Percentiles rank a stretch among this genome's conserved stretches.
Conservation (phyloP, 1,140 invertebrate genomes). For the Pachyrhynchus sulphureomaculatus region DNA sequence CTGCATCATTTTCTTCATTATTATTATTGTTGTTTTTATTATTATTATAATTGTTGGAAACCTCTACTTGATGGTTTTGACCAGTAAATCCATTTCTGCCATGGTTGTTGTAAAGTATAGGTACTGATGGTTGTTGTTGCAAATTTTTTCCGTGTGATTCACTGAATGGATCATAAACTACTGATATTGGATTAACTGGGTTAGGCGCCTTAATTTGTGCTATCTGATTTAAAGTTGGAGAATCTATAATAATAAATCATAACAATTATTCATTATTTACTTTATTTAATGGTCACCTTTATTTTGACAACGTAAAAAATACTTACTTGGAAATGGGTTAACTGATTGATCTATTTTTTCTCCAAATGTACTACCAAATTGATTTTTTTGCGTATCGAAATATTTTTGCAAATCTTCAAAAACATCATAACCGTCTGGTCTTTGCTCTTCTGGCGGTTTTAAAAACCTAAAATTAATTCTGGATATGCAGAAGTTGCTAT, state of each 20-base stretch:
- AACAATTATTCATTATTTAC: too few relatives aligned
- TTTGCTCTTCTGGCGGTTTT: slow-evolving; percentile 25
- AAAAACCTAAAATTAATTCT: too few relatives aligned
- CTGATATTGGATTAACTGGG: slow-evolving; percentile 1
- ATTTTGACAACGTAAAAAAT: too few relatives aligned
- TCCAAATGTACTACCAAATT: slow-evolving; percentile 21
- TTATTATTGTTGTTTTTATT: slow-evolving; percentile 8
- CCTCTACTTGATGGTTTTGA: background rate
- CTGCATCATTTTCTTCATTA: slow-evolving; percentile 11
- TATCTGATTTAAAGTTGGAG: background rate
- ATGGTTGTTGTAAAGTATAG: too few relatives aligned
- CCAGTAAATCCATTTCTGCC: too few relatives aligned
- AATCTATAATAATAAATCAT: too few relatives aligned
- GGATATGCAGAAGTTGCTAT: too few relatives aligned
- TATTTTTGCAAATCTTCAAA: slow-evolving; percentile 37
- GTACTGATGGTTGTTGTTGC: too few relatives aligned
- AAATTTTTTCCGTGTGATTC: slow-evolving; percentile 1
- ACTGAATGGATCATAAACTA: slow-evolving; percentile 25
- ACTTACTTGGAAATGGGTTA: background rate
- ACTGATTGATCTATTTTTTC: background rate
- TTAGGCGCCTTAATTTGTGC: background rate
- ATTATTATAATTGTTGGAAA: background rate
- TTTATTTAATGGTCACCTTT: too few relatives aligned
- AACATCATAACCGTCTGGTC: slow-evolving; percentile 44
- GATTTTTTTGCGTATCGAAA: slow-evolving; percentile 34